Percentiles rank a stretch among this genome's conserved stretches.
Evolutionary conservation across 2,888 invertebrate species (phyloP).

Genomic region (Dynastes tityus): DNA sequence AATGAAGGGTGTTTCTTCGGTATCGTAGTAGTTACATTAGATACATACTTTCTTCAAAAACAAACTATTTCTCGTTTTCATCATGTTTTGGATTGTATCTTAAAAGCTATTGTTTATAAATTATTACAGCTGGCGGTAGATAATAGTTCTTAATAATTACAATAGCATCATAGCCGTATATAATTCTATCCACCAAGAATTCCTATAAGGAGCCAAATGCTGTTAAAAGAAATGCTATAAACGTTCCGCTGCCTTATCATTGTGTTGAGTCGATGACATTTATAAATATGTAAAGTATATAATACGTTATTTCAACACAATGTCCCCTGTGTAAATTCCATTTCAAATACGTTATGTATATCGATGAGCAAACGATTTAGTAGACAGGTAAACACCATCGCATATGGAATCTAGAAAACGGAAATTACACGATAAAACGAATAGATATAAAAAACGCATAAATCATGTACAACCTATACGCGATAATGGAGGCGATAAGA

Average conservation of each 20-base stretch:
- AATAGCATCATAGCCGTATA: no score
- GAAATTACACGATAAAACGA: slow-evolving; percentile 49
- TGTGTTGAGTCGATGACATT: slow-evolving; percentile 1
- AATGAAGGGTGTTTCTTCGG: no score
- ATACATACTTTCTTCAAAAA: no score
- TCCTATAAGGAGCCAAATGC: no score
- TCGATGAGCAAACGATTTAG: slow-evolving; percentile 35
- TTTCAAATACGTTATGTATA: slow-evolving; percentile 15
- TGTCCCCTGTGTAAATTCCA: slow-evolving; percentile 29
- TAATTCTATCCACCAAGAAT: neutral
- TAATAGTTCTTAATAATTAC: no score
- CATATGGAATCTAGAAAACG: slow-evolving; percentile 44
- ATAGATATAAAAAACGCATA: slow-evolving; percentile 48
- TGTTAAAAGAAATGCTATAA: no score
- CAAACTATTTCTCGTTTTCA: no score
- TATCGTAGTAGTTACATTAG: no score
- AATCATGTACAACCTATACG: slow-evolving; percentile 44
- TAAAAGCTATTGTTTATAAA: no score
- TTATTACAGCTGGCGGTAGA: no score
- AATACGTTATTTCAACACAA: slow-evolving; percentile 28
- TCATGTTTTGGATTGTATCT: no score
- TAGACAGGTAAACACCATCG: slow-evolving; percentile 42
- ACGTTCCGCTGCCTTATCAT: neutral
- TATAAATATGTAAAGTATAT: slow-evolving; percentile 20
- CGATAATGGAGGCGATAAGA: slow-evolving; percentile 28